phyloP scores from a whole-genome alignment of 37 sponge, comb jelly and placozoan species.

The Oscarella lobularis region DNA sequence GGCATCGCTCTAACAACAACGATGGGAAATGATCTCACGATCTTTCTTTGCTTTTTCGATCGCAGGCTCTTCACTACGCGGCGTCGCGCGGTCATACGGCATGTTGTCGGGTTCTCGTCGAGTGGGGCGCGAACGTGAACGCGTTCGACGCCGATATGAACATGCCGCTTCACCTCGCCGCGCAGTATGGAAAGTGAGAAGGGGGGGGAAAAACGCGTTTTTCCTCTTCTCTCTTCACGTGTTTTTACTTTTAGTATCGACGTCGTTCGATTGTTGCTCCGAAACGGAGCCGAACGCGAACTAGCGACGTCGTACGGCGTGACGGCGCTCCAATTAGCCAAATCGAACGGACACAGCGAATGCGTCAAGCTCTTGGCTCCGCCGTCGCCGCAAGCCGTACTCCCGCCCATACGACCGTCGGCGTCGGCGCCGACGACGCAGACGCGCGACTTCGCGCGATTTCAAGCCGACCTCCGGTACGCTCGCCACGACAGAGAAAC shows the following conservation, averaged over 20 bases:
- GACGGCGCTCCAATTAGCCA: background rate
- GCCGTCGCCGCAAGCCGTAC: background rate
- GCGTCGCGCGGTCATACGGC: background rate
- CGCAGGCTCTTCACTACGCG: background rate
- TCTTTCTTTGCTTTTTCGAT: background rate
- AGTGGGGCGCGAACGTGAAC: constrained; percentile 6
- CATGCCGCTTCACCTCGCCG: constrained; percentile 16
- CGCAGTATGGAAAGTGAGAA: background rate
- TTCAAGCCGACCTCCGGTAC: no score
- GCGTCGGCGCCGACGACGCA: no score
- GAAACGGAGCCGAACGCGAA: background rate
- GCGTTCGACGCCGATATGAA: constrained; percentile 16
- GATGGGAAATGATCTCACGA: background rate
- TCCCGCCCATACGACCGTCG: background rate
- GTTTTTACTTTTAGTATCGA: background rate
- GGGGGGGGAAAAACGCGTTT: background rate
- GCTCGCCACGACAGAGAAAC: no score
- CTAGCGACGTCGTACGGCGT: background rate
- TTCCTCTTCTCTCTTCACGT: background rate
- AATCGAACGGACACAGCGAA: background rate
- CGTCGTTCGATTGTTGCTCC: background rate
- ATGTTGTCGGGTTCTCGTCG: background rate
- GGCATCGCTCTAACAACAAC: no score
- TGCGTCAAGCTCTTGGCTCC: background rate
- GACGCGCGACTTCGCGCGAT: no score